Conservation (phyloP, 2,797 vertebrate species). For the Lerista edwardsae region DNA sequence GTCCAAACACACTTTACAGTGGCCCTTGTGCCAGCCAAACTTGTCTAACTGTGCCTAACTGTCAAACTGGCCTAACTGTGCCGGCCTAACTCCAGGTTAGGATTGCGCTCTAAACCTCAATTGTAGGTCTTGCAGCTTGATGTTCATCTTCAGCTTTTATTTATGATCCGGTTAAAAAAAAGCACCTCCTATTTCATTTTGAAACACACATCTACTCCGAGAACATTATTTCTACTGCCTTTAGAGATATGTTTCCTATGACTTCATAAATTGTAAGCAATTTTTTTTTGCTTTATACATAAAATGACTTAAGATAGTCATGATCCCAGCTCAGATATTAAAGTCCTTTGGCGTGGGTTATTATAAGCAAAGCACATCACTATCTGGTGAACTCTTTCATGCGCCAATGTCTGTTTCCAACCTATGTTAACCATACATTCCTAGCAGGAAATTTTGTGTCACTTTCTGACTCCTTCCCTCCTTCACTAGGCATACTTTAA, state of each 20-base stretch:
- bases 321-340: conserved; percentile 38
- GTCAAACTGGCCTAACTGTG: too few species aligned
- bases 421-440: conserved; percentile 67
- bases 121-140: too few species aligned
- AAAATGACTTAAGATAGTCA: conserved; percentile 4
- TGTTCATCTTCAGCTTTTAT: too few species aligned
- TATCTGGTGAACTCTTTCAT: conserved; percentile 35
- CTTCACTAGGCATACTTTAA: conserved; percentile 71
- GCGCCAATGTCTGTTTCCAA: conserved; percentile 64
- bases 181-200: too few species aligned
- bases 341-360: not conserved
- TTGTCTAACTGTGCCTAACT: too few species aligned
- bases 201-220: not conserved
- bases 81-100: too few species aligned
- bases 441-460: conserved; percentile 46
- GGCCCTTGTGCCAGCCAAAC: too few species aligned
- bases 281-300: not conserved
- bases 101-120: too few species aligned
- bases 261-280: not conserved
- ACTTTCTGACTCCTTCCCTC: conserved; percentile 41
- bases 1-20: too few species aligned
- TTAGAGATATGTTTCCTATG: not conserved
- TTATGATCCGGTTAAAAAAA: too few species aligned
- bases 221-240: not conserved
- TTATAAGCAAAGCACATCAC: conserved; percentile 45